Evolutionary conservation across 1,140 invertebrate genomes (phyloP).

Genomic region (Drosophila asahinai): DNA sequence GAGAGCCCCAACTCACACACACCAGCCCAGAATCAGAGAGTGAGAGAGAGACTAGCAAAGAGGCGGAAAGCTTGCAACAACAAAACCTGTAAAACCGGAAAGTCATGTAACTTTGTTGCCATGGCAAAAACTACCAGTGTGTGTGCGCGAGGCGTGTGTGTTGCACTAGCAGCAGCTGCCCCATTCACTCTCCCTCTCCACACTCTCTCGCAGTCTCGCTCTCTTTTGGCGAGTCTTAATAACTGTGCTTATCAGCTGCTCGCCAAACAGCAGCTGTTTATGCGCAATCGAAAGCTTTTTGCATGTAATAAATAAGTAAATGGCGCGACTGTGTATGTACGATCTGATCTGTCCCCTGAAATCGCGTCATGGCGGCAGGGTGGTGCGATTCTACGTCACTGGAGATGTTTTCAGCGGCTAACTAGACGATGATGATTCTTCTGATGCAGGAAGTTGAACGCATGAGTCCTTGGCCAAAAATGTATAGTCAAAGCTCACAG

Average conservation of each 20-base stretch:
- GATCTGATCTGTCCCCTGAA: constrained; percentile 14
- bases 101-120: constrained; percentile 66
- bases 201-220: constrained; percentile 5
- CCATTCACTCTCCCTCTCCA: constrained; percentile 17
- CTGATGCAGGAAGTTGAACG: constrained; percentile 29
- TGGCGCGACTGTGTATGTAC: not conserved
- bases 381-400: constrained; percentile 38
- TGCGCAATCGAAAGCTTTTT: constrained; percentile 35
- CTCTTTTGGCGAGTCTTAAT: constrained; percentile 38
- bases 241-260: constrained; percentile 77
- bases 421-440: constrained; percentile 15
- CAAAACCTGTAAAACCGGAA: constrained; percentile 76
- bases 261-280: constrained; percentile 66
- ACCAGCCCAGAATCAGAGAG: not conserved
- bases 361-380: constrained; percentile 10
- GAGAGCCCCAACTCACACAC: constrained; percentile 18
- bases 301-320: constrained; percentile 37
- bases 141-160: not conserved
- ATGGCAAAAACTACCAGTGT: constrained; percentile 15
- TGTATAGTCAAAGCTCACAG: constrained; percentile 25
- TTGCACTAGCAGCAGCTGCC: constrained; percentile 34
- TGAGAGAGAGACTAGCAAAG: constrained; percentile 5
- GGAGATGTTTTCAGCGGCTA: constrained; percentile 10
- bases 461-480: constrained; percentile 49
- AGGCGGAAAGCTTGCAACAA: constrained; percentile 49